Base-by-base conservation (phyloP, 2,797 vertebrate genomes). In the Oreonectes daqikongensis region DNA sequence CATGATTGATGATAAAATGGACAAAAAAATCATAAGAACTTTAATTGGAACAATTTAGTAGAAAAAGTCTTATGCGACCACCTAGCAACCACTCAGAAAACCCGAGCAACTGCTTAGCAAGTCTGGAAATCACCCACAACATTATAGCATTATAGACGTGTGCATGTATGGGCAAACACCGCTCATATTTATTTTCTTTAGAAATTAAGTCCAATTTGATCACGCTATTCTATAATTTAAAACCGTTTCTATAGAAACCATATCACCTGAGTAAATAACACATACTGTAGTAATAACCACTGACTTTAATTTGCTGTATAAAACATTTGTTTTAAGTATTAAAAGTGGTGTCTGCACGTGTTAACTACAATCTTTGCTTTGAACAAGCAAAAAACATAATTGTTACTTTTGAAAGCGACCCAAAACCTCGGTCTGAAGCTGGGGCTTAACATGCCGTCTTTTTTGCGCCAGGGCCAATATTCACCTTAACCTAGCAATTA, bases 401-500 rank as follows among this genome's bases (percentile, higher is more conserved):
- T 89, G 85, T 86, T 87, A 85, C 84, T 83, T 90, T 88, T 86
- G 84, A 88, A 87, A 69, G 65, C 38, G 74, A 59, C 11, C 28
- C 17, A 48, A 68, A 59, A 26, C 20, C n/a, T 0, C 65, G 78
- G 83, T 65, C 68, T 78, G 83, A 83, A 78, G 46, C 79, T 77
- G 81, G 85, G 84, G 86, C 81, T 84, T 89, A 88, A 86, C 88
- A 90, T 84, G 85, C 81, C n/a, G 86, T 74, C 84, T 86, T 88
- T 90, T 89, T 81, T 69, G 82, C 86, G 80, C 85, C 85, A 86
- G 84, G 87, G 91, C 91, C 91, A 92, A 91, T 84, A 88, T 84
- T 89, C 90, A 89, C 86, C 42, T 88, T 81, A 86, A 92, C 89
- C 90, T 83, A 81, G 84, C 87, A 92, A 92, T 92, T 92, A 91